Conservation (phyloP, 2,888 invertebrate genomes). For the Mayetiola destructor region DNA sequence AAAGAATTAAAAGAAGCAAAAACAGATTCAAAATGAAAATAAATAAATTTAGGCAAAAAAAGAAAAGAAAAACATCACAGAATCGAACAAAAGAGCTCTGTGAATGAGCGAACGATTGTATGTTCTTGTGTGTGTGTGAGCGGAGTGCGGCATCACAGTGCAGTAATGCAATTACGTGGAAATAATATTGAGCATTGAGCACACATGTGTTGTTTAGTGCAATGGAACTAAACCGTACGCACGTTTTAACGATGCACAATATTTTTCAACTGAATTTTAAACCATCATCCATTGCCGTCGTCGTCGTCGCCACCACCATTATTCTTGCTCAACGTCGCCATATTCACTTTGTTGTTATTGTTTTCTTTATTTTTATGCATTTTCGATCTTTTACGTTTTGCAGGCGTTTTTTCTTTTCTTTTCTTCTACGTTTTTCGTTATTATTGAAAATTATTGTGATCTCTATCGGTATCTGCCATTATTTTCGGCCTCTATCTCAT, state of each 20-base stretch:
- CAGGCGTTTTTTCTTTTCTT: neutral
- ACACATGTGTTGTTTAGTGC: neutral
- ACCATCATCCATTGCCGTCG: neutral
- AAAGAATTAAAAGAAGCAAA: too few relatives aligned
- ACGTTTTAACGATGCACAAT: neutral
- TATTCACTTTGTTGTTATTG: too few relatives aligned
- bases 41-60: neutral
- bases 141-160: neutral
- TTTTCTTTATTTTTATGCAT: neutral
- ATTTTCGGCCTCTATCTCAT: too few relatives aligned
- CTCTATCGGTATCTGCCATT: too few relatives aligned
- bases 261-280: neutral
- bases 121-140: too few relatives aligned
- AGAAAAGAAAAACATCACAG: neutral
- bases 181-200: neutral
- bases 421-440: too few relatives aligned
- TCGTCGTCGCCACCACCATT: too few relatives aligned
- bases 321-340: too few relatives aligned
- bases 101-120: too few relatives aligned
- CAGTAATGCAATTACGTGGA: neutral
- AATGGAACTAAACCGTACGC: constrained; percentile 6
- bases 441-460: too few relatives aligned
- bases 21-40: constrained; percentile 3
- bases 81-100: neutral
- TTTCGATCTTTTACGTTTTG: neutral